Evolutionary conservation across 2,113 vertebrate genomes (phyloP).

Genomic region (Typhlomys cinereus): DNA sequence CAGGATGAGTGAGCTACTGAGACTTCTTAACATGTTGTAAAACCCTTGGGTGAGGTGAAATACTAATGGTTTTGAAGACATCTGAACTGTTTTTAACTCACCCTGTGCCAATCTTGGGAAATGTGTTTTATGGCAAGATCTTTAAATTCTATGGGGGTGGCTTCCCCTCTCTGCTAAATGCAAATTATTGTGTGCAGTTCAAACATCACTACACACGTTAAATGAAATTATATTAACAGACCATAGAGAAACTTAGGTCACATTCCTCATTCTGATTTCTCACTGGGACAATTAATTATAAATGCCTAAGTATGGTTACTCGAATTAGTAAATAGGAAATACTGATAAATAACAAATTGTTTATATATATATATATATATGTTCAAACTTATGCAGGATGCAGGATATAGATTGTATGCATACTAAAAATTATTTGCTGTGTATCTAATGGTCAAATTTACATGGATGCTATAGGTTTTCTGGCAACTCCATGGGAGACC

Average conservation of each 20-base stretch:
- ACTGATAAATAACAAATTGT: background rate
- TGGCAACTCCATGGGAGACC: too few relatives aligned
- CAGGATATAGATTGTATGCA: background rate
- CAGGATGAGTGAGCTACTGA: background rate
- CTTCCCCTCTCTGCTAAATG: background rate
- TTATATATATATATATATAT: too few relatives aligned
- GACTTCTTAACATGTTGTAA: background rate
- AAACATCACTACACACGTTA: background rate
- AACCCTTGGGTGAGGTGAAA: background rate
- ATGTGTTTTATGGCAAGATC: background rate
- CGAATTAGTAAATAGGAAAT: background rate
- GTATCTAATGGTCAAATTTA: background rate
- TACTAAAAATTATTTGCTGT: background rate
- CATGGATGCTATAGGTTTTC: background rate
- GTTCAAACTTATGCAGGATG: background rate
- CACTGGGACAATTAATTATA: background rate
- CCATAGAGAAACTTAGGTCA: background rate
- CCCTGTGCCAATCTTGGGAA: background rate
- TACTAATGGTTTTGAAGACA: background rate
- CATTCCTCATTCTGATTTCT: background rate
- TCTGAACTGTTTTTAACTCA: background rate
- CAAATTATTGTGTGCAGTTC: background rate
- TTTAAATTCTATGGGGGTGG: background rate
- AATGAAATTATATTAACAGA: background rate
- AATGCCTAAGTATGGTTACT: background rate